Evolutionary conservation across 2,113 vertebrate genomes (phyloP), one percentile per base, ranked within the genome.

Genomic region (Cochlearius cochlearius): DNA sequence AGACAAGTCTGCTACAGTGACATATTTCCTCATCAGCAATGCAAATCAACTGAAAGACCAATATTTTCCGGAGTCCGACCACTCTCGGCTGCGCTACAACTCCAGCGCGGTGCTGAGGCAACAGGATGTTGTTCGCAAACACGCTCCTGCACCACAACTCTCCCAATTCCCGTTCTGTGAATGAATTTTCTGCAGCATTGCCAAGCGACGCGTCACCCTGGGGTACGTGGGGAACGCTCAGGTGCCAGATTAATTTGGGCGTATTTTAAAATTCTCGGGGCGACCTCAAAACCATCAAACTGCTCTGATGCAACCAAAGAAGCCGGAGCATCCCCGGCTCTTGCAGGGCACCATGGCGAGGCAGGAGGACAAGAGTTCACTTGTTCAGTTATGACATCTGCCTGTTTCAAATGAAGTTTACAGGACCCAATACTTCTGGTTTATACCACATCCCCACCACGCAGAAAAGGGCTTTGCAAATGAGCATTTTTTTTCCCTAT

Each of bases 11-110:
- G 86, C 67, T 75, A 78, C 18, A 22, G 41, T 81, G 95, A 85
- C 75, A 32, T 63, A 39, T 55, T 96, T 96, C 63, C 92, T 92
- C 77, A 91, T 86, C 52, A 92, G 91, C 95, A 96, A 96, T 47
- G 66, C 26, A 97, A 90, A 92, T 82, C 90, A 50, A 63, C 91
- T 23, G 80, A 88, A 87, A 96, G 39, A 93, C 80, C 69, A 83
- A 4, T 82, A 59, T 85, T 94, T 87, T 56, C 52, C 10, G 0
- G 45, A 15, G 45, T 19, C 58, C 10, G 12, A 82, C 19, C 52
- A 25, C 79, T 74, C 68, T 79, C 4, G 1, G 38, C 77, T 49
- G 77, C 76, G 39, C 84, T 68, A 69, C 92, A 82, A 76, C 74
- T 58, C 23, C 73, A 30, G n/a, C 1, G 1, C 53, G 26, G 66